Conservation (phyloP, 2,797 vertebrate species). For the Esox lucius region DNA sequence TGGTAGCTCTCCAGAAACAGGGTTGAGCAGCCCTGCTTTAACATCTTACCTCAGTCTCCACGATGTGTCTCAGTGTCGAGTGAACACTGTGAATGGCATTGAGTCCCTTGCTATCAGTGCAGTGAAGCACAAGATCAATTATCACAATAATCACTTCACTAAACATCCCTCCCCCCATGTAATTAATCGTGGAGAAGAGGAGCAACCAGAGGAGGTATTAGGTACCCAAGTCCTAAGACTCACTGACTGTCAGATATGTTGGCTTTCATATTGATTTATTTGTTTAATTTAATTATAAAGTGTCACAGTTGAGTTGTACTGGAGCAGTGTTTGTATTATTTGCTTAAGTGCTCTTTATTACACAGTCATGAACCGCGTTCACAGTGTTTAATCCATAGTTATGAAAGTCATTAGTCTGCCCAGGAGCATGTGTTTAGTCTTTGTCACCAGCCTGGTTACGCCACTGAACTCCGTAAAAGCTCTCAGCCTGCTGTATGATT, state of each 20-base stretch:
- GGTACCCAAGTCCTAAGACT: background rate
- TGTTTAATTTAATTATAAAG: constrained; percentile 13
- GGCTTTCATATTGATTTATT: constrained; percentile 10
- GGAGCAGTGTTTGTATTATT: background rate
- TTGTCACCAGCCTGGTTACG: background rate
- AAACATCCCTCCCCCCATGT: constrained; percentile 70
- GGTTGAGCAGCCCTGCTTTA: too few species aligned
- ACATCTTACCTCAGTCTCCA: background rate
- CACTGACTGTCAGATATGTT: background rate
- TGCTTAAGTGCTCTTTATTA: constrained; percentile 48
- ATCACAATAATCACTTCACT: constrained; percentile 35
- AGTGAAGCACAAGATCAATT: constrained; percentile 20
- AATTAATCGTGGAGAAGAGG: constrained; percentile 11
- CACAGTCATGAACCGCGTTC: background rate
- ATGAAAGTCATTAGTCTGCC: background rate
- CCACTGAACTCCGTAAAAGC: background rate
- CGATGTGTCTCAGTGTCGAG: constrained; percentile 2
- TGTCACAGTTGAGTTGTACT: background rate
- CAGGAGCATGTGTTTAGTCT: background rate
- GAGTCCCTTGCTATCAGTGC: background rate
- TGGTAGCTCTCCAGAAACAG: too few species aligned
- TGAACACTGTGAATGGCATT: constrained; percentile 7
- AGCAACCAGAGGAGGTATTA: constrained; percentile 56
- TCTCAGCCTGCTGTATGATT: background rate
- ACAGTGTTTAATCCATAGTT: background rate